Evolutionary conservation across 2,888 invertebrate species (phyloP).

Genomic region (Yponomeuta malinellus): DNA sequence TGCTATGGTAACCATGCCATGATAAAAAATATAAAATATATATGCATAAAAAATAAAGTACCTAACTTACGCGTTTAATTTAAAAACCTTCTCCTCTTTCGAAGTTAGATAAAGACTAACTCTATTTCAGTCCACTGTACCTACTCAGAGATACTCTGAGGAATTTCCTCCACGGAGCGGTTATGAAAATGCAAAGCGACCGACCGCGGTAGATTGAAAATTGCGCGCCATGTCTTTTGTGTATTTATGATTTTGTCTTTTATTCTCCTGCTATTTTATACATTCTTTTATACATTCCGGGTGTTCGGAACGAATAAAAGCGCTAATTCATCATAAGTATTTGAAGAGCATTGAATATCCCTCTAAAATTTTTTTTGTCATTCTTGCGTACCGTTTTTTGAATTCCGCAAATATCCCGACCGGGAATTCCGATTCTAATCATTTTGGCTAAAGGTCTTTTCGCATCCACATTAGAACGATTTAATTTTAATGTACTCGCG

Average conservation of each 20-base stretch:
- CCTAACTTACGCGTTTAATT: no score
- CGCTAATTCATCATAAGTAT: not conserved
- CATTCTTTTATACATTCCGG: not conserved
- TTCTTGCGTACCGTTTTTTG: not conserved
- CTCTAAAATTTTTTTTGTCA: not conserved
- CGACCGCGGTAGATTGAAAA: conserved; percentile 1
- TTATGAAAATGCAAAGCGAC: conserved; percentile 7
- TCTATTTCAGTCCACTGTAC: not conserved
- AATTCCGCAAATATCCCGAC: no score
- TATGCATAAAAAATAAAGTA: no score
- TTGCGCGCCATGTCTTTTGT: not conserved
- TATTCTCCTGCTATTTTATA: not conserved
- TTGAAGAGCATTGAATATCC: not conserved
- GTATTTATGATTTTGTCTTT: not conserved
- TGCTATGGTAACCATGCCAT: no score
- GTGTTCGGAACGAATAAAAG: not conserved
- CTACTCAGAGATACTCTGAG: not conserved
- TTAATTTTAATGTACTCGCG: no score
- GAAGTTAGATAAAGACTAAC: no score
- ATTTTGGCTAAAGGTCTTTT: no score
- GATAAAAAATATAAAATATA: no score
- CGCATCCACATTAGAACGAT: no score
- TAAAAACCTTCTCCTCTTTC: no score
- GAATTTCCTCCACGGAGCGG: conserved; percentile 4
- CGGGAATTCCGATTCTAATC: no score